Evolutionary conservation across 2,888 invertebrate species (phyloP), one percentile per base, ranked within the genome.

Genomic region (Adineta ricciae): DNA sequence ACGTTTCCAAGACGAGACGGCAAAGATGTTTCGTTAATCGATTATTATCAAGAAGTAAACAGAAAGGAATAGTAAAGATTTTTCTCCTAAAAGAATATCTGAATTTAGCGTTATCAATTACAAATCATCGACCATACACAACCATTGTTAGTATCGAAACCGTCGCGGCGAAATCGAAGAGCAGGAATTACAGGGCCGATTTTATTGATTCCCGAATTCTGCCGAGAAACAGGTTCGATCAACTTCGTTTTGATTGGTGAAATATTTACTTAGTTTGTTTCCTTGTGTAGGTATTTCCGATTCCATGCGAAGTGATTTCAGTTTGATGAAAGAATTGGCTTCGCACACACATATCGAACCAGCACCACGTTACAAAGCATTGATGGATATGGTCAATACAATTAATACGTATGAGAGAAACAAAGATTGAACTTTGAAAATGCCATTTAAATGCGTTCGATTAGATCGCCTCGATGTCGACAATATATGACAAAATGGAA

Each of bases 101-200:
- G 0, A 24, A 32, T 64, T 78, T 92, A 92, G 0, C 93, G 94
- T 83, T 94, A 96, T 89, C 93, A 93, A 73, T 93, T 96, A 19
- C 91, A 91, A 0, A 94, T 97, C 14, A 91, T 89, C 86, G 95
- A 97, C 88, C 88, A 89, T 46, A 91, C 93, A 0, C 91, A 91
- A 87, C 91, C 91, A 1, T 87, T 91, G 56, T 87, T 91, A 19
- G 88, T 90, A 93, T 94, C 88, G 92, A 92, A 90, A 92, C 91
- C 86, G 82, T 90, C 88, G 86, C 88, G 86, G 86, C 88, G 86
- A 84, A 87, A 87, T 84, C 86, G 87, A 83, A 87, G 86, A 27
- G 86, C 85, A 84, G 88, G 87, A 87, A 87, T 88, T 87, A 85
- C 83, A 27, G 83, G 49, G 27, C 84, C 84, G 2, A 85, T 85